phyloP scores from a whole-genome alignment of 2,113 vertebrate species.

The Hydrochoerus hydrochaeris region DNA sequence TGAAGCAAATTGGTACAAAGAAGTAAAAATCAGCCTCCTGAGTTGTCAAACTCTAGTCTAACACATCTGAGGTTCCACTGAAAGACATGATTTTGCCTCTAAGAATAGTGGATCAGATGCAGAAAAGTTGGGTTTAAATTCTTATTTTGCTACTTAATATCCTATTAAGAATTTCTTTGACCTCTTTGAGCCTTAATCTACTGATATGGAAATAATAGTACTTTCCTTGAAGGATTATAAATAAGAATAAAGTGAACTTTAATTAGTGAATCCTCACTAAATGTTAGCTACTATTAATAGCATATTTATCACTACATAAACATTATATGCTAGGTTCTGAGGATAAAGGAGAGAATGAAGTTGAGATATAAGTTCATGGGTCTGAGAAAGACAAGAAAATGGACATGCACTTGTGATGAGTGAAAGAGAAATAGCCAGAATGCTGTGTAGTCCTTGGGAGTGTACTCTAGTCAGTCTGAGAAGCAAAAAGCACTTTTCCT shows the following conservation, averaged over 20 bases:
- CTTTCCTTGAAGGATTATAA: background rate
- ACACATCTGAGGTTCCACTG: background rate
- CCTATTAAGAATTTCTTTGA: background rate
- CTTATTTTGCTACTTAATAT: background rate
- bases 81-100: rapidly evolving
- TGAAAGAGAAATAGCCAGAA: background rate
- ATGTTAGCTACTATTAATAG: background rate
- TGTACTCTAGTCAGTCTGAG: background rate
- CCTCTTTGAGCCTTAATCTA: background rate
- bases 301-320: background rate
- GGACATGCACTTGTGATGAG: background rate
- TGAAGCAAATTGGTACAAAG: background rate
- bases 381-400: background rate
- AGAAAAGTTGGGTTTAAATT: background rate
- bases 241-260: background rate
- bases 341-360: background rate
- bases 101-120: background rate
- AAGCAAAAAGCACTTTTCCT: background rate
- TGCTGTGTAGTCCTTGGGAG: background rate
- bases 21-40: background rate
- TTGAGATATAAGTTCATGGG: background rate
- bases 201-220: background rate
- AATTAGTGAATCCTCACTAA: background rate
- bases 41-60: background rate
- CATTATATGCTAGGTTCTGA: background rate